A percentile compares a stretch with the other conserved stretches of the same genome.
phyloP scores from a whole-genome alignment of 2,888 invertebrate species.

The Nomada goodeniana region DNA sequence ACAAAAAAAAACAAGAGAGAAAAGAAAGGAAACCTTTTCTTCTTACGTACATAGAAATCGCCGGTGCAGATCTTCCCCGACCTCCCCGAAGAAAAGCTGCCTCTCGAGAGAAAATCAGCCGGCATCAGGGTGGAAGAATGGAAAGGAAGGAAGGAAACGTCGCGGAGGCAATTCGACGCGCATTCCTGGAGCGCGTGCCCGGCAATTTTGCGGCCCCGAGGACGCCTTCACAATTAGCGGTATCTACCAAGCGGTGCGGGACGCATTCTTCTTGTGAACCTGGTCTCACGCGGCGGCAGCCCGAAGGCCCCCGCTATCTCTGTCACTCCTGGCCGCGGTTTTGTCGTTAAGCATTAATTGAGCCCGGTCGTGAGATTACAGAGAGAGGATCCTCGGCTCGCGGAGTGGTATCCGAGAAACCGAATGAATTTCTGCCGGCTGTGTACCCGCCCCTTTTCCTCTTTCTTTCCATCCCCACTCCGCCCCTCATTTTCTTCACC shows the following conservation, averaged over 20 bases:
- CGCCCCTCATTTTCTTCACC: conserved; percentile 49
- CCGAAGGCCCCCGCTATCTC: conserved; percentile 30
- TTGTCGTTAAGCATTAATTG: conserved; percentile 81
- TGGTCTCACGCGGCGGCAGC: conserved; percentile 67
- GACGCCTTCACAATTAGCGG: conserved; percentile 79
- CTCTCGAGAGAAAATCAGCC: background rate
- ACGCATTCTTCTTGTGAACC: conserved; percentile 63
- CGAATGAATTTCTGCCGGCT: conserved; percentile 73
- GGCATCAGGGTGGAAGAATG: conserved; percentile 15
- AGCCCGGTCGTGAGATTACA: conserved; percentile 76
- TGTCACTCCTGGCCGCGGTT: conserved; percentile 50
- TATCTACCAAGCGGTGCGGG: conserved; percentile 67
- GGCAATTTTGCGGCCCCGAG: conserved; percentile 72
- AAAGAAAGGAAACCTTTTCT: conserved; percentile 1
- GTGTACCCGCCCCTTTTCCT: conserved; percentile 39
- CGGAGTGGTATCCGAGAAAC: conserved; percentile 71
- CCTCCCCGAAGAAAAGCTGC: conserved; percentile 26
- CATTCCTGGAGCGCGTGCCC: conserved; percentile 68
- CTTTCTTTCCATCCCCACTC: conserved; percentile 21
- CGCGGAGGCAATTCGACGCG: conserved; percentile 59
- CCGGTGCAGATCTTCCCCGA: background rate
- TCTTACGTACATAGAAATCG: background rate
- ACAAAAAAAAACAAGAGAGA: too few relatives aligned
- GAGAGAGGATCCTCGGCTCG: conserved; percentile 61
- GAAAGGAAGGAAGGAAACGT: conserved; percentile 44